phyloP scores from a whole-genome alignment of 2,797 vertebrate species.

The Manis crassicaudata region DNA sequence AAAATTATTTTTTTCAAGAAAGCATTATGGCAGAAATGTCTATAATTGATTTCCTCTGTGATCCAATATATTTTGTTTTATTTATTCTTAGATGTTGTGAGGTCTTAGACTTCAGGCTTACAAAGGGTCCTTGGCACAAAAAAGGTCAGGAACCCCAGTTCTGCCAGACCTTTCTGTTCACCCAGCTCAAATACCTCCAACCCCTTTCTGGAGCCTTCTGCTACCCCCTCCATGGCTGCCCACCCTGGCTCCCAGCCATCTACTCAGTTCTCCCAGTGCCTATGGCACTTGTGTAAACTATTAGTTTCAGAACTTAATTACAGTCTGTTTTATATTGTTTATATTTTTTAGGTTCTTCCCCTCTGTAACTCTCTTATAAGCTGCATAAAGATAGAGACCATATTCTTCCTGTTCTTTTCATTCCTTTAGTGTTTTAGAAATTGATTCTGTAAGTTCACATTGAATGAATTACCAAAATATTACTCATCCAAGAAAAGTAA shows the following conservation, averaged over 20 bases:
- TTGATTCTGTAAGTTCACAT: neutral
- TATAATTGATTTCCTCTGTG: neutral
- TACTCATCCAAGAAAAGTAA: neutral
- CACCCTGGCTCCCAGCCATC: rapidly evolving
- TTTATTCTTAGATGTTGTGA: neutral
- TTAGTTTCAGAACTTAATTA: neutral
- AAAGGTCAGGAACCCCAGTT: neutral
- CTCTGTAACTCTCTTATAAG: neutral
- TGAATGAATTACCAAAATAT: neutral
- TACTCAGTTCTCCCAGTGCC: neutral
- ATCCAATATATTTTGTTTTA: neutral
- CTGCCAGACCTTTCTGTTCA: neutral
- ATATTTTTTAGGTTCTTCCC: neutral
- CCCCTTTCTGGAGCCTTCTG: neutral
- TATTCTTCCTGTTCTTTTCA: neutral
- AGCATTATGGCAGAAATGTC: neutral
- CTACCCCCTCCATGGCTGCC: rapidly evolving
- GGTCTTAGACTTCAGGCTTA: neutral
- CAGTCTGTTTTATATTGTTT: neutral
- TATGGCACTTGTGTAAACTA: neutral
- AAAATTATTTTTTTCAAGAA: neutral
- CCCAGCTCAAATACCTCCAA: neutral
- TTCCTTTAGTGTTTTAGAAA: neutral
- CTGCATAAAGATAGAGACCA: neutral
- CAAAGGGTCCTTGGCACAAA: neutral